Evolutionary conservation across 2,888 invertebrate species (phyloP), one percentile per base, ranked within the genome.

Genomic region (Ferdinandea cuprea): DNA sequence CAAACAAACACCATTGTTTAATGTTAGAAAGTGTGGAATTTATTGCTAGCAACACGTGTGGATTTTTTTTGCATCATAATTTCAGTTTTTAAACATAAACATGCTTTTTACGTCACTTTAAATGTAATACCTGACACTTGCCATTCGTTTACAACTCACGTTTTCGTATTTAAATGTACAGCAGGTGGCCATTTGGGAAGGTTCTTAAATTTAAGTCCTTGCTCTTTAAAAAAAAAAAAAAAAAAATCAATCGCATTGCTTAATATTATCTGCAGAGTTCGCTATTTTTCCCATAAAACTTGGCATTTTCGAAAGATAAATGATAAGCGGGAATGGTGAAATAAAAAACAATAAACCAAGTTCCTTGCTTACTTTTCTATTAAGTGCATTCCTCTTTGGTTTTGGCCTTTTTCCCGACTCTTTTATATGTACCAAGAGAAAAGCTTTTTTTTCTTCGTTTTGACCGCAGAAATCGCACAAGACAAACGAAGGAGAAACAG

Each of bases 231-330:
- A 7, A 13, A 1, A 2, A 15, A 8, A 13, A 11, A 17, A 8
- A 1, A 50, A 30, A 66, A 63, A 63, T 56, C 42, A 40, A 61
- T 68, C 58, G 46, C 13, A 61, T 30, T 77, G 69, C 40, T 56
- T 56, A 48, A 50, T 56, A 66, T 42, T 46, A 48, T 48, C 65
- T 50, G 21, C 48, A 65, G 37, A 65, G 7, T 63, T 19, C 46
- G 19, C 46, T 28, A 61, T 69, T 69, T 44, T 59, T 48, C 52
- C 50, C 59, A 59, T 59, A 66, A 52, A 59, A 79, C 71, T 72
- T 66, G 61, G 46, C 66, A 48, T n/a, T 73, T 73, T 73, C 42
- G 13, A 54, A 42, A 73, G 68, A 68, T 68, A 56, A 79, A 66
- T 66, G 54, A 69, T 69, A 69, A 19, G 28, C 8, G 46, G 11